Evolutionary conservation across 2,888 invertebrate species (phyloP).

Genomic region (Meganola albula): DNA sequence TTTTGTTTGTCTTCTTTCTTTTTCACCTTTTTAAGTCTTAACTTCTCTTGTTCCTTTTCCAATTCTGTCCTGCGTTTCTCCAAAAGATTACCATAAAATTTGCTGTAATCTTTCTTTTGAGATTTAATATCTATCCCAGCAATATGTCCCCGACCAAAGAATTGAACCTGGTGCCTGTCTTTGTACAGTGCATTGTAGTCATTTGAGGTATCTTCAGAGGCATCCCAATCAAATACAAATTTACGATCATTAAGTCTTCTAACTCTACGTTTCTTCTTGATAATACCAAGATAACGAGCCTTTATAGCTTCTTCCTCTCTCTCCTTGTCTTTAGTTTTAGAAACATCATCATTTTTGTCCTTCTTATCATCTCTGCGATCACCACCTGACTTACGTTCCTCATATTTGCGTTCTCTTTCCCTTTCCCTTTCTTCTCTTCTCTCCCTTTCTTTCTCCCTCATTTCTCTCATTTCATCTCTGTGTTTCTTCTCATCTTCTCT

Average conservation of each 20-base stretch:
- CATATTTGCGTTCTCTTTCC: slow-evolving; percentile 65
- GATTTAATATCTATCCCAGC: slow-evolving; percentile 99
- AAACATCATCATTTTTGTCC: slow-evolving; percentile 71
- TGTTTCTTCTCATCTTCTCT: slow-evolving; percentile 62
- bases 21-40: slow-evolving; percentile 93
- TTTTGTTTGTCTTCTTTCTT: slow-evolving; percentile 98
- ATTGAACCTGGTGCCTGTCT: slow-evolving; percentile 97
- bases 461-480: slow-evolving; percentile 43
- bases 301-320: slow-evolving; percentile 96
- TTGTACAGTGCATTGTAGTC: slow-evolving; percentile 99
- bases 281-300: slow-evolving; percentile 94
- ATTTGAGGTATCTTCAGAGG: slow-evolving; percentile 97
- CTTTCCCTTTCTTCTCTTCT: slow-evolving; percentile 81
- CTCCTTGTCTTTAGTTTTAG: slow-evolving; percentile 88
- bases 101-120: slow-evolving; percentile 95
- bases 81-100: slow-evolving; percentile 96
- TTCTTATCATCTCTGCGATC: slow-evolving; percentile 69
- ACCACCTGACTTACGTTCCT: slow-evolving; percentile 70
- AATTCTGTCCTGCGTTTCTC: slow-evolving; percentile 97
- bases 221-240: slow-evolving; percentile 99
- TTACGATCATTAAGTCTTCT: slow-evolving; percentile 97
- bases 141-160: slow-evolving; percentile 98
- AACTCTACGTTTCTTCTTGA: slow-evolving; percentile 95
- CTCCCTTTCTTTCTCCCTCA: slow-evolving; percentile 61
- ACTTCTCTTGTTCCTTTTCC: slow-evolving; percentile 97